These are phyloP conservation scores for Rhagonycha lutea DNA, from an alignment of 2,888 invertebrate species.

Conservation along the genomic window DNA sequence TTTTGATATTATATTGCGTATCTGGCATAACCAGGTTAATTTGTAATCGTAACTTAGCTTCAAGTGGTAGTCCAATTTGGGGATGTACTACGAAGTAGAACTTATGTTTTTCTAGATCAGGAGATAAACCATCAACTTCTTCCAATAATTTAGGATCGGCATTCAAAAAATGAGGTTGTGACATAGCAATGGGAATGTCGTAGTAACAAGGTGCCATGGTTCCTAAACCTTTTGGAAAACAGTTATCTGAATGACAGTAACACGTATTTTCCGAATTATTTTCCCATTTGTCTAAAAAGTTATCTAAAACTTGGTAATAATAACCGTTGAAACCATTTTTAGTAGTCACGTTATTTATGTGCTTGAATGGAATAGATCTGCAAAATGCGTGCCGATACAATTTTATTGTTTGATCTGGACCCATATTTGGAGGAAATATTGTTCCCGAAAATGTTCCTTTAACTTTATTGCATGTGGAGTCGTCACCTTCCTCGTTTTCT, in stretches of 20 bases:
- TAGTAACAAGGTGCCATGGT: conserved; percentile 60
- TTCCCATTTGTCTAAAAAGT: conserved; percentile 62
- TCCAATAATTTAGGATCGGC: conserved; percentile 63
- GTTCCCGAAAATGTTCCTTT: conserved; percentile 74
- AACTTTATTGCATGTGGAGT: conserved; percentile 69
- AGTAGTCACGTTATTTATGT: conserved; percentile 45
- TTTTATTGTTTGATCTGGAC: conserved; percentile 59
- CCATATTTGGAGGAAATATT: conserved; percentile 67
- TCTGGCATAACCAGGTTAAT: conserved; percentile 71
- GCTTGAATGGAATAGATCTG: conserved; percentile 65
- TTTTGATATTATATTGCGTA: conserved; percentile 64
- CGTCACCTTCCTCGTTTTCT: conserved; percentile 43
- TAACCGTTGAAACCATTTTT: conserved; percentile 62
- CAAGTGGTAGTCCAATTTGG: conserved; percentile 69
- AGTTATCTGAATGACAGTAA: conserved; percentile 70
- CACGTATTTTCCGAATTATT: conserved; percentile 66
- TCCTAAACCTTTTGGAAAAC: conserved; percentile 65
- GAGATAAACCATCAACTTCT: conserved; percentile 65
- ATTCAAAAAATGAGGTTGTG: conserved; percentile 65
- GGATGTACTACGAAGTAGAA: conserved; percentile 71
- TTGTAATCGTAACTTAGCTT: conserved; percentile 68
- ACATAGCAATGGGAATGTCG: conserved; percentile 73
- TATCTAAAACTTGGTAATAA: conserved; percentile 64
- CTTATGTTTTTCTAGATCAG: conserved; percentile 61
- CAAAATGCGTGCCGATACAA: conserved; percentile 79